Base-by-base conservation (phyloP, 2,888 invertebrate species). In the Hyppa rectilinea region DNA sequence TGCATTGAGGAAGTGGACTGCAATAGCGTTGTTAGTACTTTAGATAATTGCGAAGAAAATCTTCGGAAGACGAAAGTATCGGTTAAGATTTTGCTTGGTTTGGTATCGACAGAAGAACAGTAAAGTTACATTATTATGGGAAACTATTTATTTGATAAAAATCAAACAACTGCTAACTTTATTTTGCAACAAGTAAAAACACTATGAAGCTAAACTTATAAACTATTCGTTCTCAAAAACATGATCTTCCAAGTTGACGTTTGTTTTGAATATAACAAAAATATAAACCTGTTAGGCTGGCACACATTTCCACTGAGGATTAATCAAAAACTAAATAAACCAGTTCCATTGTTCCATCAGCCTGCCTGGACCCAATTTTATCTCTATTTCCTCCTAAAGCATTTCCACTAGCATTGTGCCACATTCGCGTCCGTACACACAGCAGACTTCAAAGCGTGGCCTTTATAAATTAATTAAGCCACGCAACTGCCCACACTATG, bases 381-480 rank as follows among this genome's bases (percentile, higher is more conserved):
- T 34, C 29, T 20, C 29, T 10, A 40, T 58, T 55, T 55, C 29
- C n/a, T 55, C 45, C 36, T 62, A 67, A 71, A 75, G 52, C 49
- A 64, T 64, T 66, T 50, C 17, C 23, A 50, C 62, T 26, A 71
- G 62, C 52, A 61, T 65, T 56, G 29, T 29, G 20, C 45, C 43
- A 49, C 64, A 65, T 80, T 63, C 64, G 34, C 34, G 45, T 64
- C 23, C 17, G 12, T 38, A 34, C 31, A 45, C 26, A 52, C 26
- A 40, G 26, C 38, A 31, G 10, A 43, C 71, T 78, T 71, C 69
- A 78, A 74, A 81, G 69, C 63, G 34, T 64, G 38, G 78, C 67
- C 78, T 73, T 85, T 86, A 87, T 84, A 87, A 85, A 89, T 88
- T 89, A 87, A 89, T 86, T 87, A 85, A 79, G 74, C 81, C 78